Evolutionary conservation across 2,113 vertebrate species (phyloP).

Genomic region (Halichoeres trimaculatus): DNA sequence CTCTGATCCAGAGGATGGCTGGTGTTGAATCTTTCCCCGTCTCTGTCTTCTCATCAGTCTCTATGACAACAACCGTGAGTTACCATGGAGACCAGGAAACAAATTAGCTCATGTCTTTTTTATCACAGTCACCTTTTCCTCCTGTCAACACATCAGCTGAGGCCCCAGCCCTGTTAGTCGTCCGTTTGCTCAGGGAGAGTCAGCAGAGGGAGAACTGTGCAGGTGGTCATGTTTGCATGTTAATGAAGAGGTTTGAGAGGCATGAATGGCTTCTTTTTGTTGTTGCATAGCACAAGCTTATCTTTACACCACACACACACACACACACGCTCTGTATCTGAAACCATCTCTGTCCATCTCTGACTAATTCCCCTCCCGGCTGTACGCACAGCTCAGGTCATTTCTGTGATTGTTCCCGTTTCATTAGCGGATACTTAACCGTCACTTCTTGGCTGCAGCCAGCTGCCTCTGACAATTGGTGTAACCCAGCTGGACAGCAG

Average conservation of each 20-base stretch:
- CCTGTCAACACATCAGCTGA: slow-evolving; percentile 37
- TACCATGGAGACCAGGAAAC: slow-evolving; percentile 54
- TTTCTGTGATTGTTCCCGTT: slow-evolving; percentile 19
- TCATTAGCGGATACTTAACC: slow-evolving; percentile 30
- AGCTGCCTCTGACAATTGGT: slow-evolving; percentile 6
- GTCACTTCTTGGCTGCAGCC: slow-evolving; percentile 9
- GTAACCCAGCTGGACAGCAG: slow-evolving; percentile 32
- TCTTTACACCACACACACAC: slow-evolving; percentile 18
- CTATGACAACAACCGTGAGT: slow-evolving; percentile 67
- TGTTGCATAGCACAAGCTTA: slow-evolving; percentile 14
- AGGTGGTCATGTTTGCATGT: slow-evolving; percentile 1
- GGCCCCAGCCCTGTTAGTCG: slow-evolving; percentile 2
- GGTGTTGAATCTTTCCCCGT: slow-evolving; percentile 19
- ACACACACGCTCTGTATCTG: not conserved
- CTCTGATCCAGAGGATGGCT: slow-evolving; percentile 27
- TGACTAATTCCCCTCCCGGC: not conserved
- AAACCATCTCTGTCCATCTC: not conserved
- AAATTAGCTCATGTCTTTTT: slow-evolving; percentile 41
- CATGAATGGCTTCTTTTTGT: slow-evolving; percentile 27
- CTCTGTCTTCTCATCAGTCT: slow-evolving; percentile 53
- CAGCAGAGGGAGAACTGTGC: slow-evolving; percentile 20
- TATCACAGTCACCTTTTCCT: slow-evolving; percentile 47
- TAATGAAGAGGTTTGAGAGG: slow-evolving; percentile 12
- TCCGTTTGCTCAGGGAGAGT: not conserved
- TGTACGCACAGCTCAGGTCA: not conserved